These are phyloP conservation scores for Brachynemurus nebulosus DNA, from an alignment of 2,888 invertebrate species.

Conservation along the genomic window DNA sequence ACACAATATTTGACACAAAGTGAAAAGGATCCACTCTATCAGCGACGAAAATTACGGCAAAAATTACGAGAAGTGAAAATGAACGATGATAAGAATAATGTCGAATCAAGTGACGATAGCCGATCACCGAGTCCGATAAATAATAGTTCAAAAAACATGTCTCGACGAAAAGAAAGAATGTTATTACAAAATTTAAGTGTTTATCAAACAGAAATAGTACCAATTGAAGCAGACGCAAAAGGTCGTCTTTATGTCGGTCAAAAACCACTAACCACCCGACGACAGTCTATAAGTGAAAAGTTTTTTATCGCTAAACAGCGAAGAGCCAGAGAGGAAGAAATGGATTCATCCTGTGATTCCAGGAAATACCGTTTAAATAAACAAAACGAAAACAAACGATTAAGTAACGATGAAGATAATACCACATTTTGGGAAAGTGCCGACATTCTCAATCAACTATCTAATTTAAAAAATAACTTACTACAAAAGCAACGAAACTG, in stretches of 20 bases:
- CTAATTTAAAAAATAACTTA: conserved; percentile 32
- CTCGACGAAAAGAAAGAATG: conserved; percentile 34
- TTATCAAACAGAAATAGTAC: conserved; percentile 35
- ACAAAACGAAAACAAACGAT: conserved; percentile 13
- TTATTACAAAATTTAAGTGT: conserved; percentile 30
- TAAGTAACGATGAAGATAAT: conserved; percentile 15
- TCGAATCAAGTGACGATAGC: conserved; percentile 46
- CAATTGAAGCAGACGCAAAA: conserved; percentile 38
- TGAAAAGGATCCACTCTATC: conserved; percentile 76
- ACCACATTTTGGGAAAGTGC: conserved; percentile 5
- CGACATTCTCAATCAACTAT: conserved; percentile 29
- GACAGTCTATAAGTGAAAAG: conserved; percentile 37
- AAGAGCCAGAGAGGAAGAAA: not conserved
- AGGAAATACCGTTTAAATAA: conserved; percentile 13
- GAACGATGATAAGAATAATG: conserved; percentile 38
- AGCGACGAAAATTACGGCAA: conserved; percentile 51
- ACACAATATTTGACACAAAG: conserved; percentile 80
- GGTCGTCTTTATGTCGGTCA: conserved; percentile 33
- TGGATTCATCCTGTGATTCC: conserved; percentile 3
- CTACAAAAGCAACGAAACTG: conserved; percentile 38
- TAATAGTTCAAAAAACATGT: conserved; percentile 31
- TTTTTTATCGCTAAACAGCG: conserved; percentile 37
- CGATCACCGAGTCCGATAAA: conserved; percentile 41
- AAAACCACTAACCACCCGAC: conserved; percentile 29
- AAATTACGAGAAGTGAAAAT: conserved; percentile 40